Evolutionary conservation across 1,140 invertebrate species (phyloP), one percentile per base, ranked within the genome.

Genomic region (Muscidifurax raptorellus): DNA sequence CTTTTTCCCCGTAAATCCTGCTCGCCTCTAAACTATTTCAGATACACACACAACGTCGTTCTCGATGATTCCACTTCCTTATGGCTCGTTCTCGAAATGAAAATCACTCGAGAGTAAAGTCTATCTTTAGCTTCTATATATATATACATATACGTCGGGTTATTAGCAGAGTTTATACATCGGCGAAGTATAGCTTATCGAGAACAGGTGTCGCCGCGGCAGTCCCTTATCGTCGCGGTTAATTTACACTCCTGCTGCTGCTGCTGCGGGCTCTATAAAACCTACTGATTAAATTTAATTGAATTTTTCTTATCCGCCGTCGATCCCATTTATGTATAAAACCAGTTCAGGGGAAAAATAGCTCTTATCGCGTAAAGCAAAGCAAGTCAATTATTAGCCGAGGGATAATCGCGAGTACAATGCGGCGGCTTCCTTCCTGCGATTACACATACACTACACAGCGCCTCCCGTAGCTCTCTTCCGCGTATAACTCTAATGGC

Each of bases 341-440:
- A 59, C 52, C 18, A 59, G 52, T 59, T 59, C 52, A 22, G 18
- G 52, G 52, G 52, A n/a, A 59, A 59, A 59, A n/a, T n/a, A 59
- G 52, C 52, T 59, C 44, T 47, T 59, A 59, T 59, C 18, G 18
- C 15, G 5, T 59, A 59, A 59, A 59, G 52, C 52, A 59, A 59
- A 59, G n/a, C 52, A 59, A 59, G 52, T 59, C 52, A 59, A 59
- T 59, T 59, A 59, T 59, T 59, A 18, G 15, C 47, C 47, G 52
- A 6, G 22, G 52, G 52, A 59, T 59, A 59, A 59, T 59, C 6
- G 12, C 27, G 64, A 67, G 67, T n/a, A 66, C 64, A 52, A 44
- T 27, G n/a, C 47, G 10, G n/a, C 44, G 52, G 6, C 80, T 81
- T 81, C 69, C 80, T 74, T 81, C 80, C 44, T 32, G 80, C 44